These are phyloP conservation scores for Fratercula arctica DNA, from an alignment of 2,797 vertebrate species.

Conservation along the genomic window DNA sequence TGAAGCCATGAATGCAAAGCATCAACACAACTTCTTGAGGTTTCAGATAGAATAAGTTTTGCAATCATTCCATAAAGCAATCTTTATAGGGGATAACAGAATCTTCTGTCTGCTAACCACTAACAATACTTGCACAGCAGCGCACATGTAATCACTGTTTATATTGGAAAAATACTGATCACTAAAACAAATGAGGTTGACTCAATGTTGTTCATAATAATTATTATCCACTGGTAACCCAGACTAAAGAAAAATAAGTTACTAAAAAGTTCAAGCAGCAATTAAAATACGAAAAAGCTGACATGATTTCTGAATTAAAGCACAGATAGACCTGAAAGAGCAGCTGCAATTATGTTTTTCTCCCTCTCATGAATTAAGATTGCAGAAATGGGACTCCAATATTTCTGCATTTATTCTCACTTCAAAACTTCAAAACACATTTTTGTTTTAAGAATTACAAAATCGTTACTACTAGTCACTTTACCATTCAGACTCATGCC, in stretches of 20 bases:
- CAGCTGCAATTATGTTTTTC: not conserved
- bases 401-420: not conserved
- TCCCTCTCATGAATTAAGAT: not conserved
- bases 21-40: not conserved
- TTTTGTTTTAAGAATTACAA: not conserved
- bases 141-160: not conserved
- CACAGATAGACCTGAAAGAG: not conserved
- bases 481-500: not conserved
- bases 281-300: not conserved
- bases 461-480: not conserved
- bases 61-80: not conserved
- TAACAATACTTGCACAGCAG: not conserved
- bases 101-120: not conserved
- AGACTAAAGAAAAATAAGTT: not conserved
- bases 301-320: not conserved
- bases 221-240: not conserved
- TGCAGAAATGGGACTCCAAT: not conserved
- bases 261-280: not conserved
- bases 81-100: not conserved
- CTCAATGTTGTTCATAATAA: not conserved
- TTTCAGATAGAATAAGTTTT: not conserved
- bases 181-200: not conserved
- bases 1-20: not conserved
- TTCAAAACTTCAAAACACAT: not conserved
- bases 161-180: not conserved